Percentiles rank a stretch among this genome's conserved stretches.
Conservation (phyloP, 2,888 invertebrate species). For the Cephus sareptanus region DNA sequence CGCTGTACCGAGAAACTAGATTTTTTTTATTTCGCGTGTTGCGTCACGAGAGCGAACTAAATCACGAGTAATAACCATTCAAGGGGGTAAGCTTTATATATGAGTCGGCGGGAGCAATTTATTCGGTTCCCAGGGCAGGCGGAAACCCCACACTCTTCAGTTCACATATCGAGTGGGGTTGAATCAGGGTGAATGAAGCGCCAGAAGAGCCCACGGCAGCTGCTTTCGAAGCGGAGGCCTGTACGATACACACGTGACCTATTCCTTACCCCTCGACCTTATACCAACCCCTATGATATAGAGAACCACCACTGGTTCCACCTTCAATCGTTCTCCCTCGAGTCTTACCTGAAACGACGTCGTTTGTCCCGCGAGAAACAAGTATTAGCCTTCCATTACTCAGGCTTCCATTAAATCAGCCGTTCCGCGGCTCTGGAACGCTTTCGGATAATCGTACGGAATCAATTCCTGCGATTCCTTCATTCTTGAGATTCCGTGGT, state of each 20-base stretch:
- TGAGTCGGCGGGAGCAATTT: constrained; percentile 39
- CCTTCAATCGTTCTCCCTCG: not conserved
- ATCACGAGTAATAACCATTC: constrained; percentile 49
- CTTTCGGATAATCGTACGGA: not conserved
- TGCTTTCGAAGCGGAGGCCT: constrained; percentile 1
- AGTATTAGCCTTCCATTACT: constrained; percentile 31
- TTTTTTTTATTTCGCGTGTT: not conserved
- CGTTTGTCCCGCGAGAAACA: constrained; percentile 28
- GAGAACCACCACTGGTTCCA: not conserved
- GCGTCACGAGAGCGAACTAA: constrained; percentile 31
- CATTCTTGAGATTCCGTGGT: not conserved
- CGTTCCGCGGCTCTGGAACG: not conserved
- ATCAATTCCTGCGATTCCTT: constrained; percentile 8
- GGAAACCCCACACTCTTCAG: constrained; percentile 2
- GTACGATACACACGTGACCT: constrained; percentile 9
- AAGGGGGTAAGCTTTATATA: constrained; percentile 46
- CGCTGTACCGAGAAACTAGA: not conserved
- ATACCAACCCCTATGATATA: not conserved
- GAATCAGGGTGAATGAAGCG: constrained; percentile 8
- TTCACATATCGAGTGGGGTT: constrained; percentile 8
- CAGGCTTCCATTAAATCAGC: constrained; percentile 6
- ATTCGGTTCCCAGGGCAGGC: constrained; percentile 27
- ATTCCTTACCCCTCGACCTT: not conserved
- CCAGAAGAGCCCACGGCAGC: constrained; percentile 8
- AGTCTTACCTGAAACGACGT: constrained; percentile 19